These are phyloP conservation scores for Manacus vitellinus DNA, from an alignment of 2,113 vertebrate species.

Conservation along the genomic window DNA sequence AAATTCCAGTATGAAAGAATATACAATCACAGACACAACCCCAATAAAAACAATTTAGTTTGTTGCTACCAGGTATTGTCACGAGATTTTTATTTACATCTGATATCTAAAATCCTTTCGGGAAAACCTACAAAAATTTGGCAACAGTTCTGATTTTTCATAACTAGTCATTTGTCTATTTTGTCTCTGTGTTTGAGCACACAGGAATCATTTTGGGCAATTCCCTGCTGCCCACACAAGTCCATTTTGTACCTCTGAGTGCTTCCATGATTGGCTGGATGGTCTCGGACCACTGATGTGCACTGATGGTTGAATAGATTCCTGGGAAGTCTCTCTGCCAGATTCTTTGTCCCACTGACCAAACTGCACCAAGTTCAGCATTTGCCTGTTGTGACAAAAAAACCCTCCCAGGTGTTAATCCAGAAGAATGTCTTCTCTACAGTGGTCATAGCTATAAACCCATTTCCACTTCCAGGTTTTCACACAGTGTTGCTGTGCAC, in stretches of 20 bases:
- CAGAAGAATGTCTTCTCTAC: not conserved
- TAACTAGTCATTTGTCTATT: fast-evolving
- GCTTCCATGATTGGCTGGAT: slow-evolving; percentile 95
- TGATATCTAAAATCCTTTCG: not conserved
- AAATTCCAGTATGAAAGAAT: not conserved
- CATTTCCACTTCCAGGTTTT: not conserved
- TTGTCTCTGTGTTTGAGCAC: not conserved
- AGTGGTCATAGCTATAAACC: fast-evolving
- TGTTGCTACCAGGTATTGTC: not conserved
- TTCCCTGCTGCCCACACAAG: not conserved
- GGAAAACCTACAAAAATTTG: not conserved
- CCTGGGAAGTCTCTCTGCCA: slow-evolving; percentile 98
- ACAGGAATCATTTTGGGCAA: not conserved
- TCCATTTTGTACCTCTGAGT: slow-evolving; percentile 84
- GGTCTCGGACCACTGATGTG: slow-evolving; percentile 91
- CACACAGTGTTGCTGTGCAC: not conserved
- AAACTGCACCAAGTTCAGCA: slow-evolving; percentile 88
- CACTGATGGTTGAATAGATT: slow-evolving; percentile 87
- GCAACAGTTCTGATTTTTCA: not conserved
- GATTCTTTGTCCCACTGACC: slow-evolving; percentile 93
- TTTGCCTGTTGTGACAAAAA: slow-evolving; percentile 80
- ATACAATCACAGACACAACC: not conserved
- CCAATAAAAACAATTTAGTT: not conserved
- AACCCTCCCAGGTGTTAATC: not conserved
- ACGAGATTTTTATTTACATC: not conserved